Conservation (phyloP, 1,140 invertebrate genomes). For the Semibalanus balanoides region DNA sequence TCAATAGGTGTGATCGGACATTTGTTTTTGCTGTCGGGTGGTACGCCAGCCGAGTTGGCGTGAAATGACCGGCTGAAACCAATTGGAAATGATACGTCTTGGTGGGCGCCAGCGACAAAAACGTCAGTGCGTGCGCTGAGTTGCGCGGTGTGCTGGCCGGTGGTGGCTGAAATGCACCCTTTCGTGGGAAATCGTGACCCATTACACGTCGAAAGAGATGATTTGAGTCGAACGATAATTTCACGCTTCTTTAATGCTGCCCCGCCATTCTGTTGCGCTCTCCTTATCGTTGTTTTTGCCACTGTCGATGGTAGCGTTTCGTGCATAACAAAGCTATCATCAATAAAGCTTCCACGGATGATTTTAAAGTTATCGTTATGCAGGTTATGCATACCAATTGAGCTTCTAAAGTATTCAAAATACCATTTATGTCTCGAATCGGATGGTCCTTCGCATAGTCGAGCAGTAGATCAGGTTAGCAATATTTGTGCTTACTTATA, state of each 20-base stretch:
- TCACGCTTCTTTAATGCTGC: neutral
- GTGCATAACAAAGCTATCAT: too few relatives aligned
- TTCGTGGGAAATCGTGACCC: neutral
- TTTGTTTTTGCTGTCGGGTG: neutral
- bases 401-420: too few relatives aligned
- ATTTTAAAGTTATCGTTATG: too few relatives aligned
- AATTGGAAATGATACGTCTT: neutral
- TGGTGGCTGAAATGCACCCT: neutral
- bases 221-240: neutral
- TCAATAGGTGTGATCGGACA: neutral
- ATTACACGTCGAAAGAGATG: neutral
- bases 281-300: neutral
- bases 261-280: neutral
- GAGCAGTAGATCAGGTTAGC: too few relatives aligned
- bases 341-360: too few relatives aligned
- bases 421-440: too few relatives aligned
- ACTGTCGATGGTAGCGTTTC: too few relatives aligned
- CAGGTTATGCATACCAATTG: too few relatives aligned
- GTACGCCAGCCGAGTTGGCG: neutral
- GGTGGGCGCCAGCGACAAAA: neutral
- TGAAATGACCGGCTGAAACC: neutral
- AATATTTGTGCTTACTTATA: too few relatives aligned
- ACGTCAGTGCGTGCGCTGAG: neutral
- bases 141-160: too few relatives aligned
- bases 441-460: too few relatives aligned